Conservation (phyloP, 2,797 vertebrate species). For the Clamator glandarius region DNA sequence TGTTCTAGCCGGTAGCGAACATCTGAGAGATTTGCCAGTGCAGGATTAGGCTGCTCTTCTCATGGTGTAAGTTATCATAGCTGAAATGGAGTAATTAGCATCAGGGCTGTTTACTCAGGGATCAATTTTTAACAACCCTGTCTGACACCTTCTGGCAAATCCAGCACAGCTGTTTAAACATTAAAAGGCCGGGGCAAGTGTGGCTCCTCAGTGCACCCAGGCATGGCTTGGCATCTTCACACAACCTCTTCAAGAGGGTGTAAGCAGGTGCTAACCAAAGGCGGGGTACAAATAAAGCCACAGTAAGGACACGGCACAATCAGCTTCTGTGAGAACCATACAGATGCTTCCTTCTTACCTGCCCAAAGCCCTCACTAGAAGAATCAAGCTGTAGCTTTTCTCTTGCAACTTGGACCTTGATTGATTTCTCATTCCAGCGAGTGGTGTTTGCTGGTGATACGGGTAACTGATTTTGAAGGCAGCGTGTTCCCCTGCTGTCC, state of each 20-base stretch:
- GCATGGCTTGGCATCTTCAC: not conserved
- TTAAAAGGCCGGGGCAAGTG: not conserved
- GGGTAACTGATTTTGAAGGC: not conserved
- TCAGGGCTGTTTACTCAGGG: not conserved
- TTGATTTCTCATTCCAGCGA: not conserved
- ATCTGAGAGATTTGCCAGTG: not conserved
- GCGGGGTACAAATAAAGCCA: not conserved
- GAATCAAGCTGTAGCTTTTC: not conserved
- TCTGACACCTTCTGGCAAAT: not conserved
- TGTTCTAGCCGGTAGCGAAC: not conserved
- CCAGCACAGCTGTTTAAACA: slow-evolving; percentile 36
- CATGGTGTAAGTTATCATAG: slow-evolving; percentile 24
- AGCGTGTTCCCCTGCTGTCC: not conserved
- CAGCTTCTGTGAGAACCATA: not conserved
- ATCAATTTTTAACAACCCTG: slow-evolving; percentile 15
- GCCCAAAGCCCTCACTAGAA: not conserved
- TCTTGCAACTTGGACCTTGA: not conserved
- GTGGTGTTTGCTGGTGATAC: not conserved
- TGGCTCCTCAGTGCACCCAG: not conserved
- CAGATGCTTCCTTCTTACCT: not conserved
- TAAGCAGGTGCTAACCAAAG: not conserved
- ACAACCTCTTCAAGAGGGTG: not conserved
- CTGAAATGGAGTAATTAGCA: slow-evolving; percentile 30
- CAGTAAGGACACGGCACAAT: not conserved
- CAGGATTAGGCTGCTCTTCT: not conserved